These are phyloP conservation scores for Actinostola sp. DNA, from an alignment of 92 coral and sea anemone genomes.

Conservation along the genomic window DNA sequence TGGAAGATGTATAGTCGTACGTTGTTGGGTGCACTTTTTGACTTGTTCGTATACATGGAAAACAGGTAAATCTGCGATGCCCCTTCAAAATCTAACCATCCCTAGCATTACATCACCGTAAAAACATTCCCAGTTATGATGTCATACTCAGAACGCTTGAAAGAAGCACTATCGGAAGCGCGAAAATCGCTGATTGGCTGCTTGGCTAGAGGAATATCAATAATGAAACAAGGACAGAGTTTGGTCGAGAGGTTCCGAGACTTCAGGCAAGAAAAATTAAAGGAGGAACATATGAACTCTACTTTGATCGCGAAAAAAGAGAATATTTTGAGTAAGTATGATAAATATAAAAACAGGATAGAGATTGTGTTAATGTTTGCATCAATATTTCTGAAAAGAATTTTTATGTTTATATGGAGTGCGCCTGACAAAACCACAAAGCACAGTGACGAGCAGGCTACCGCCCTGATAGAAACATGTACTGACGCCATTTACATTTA, in stretches of 20 bases:
- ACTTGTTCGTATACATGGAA: too few relatives aligned
- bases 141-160: slow-evolving; percentile 56
- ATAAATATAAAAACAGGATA: too few relatives aligned
- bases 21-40: too few relatives aligned
- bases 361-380: too few relatives aligned
- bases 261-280: not conserved
- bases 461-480: not conserved
- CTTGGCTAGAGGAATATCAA: slow-evolving; percentile 16
- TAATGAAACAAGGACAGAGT: slow-evolving; percentile 16
- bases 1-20: too few relatives aligned
- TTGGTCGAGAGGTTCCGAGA: not conserved
- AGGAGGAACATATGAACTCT: not conserved
- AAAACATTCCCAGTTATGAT: slow-evolving; percentile 43
- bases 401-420: too few relatives aligned
- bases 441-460: not conserved
- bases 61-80: too few relatives aligned
- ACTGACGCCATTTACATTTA: not conserved
- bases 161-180: slow-evolving; percentile 29
- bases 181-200: slow-evolving; percentile 34
- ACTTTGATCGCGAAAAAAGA: not conserved
- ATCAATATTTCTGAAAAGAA: too few relatives aligned
- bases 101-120: slow-evolving; percentile 52
- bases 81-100: not conserved
- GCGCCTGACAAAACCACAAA: too few relatives aligned
- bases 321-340: not conserved